These are phyloP conservation scores for Podotricha telesiphe DNA, from an alignment of 2,888 invertebrate genomes.

Conservation along the genomic window DNA sequence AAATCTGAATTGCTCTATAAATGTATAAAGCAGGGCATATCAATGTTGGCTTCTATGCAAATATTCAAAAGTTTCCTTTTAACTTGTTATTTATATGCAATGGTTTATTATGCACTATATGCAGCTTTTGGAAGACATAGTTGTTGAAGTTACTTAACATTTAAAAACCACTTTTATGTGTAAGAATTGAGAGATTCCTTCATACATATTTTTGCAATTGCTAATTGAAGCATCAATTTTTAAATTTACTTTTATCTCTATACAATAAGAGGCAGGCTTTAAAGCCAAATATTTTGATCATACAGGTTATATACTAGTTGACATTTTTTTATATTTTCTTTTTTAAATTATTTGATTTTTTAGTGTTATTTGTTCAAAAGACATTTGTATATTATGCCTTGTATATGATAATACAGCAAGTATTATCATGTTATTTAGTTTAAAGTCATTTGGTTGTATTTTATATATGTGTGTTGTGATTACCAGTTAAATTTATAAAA, in stretches of 20 bases:
- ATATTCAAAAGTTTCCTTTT: not conserved
- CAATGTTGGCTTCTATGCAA: not conserved
- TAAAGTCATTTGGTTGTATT: not conserved
- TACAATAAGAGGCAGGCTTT: not conserved
- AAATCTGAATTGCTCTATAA: too few species aligned
- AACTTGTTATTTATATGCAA: constrained; percentile 1
- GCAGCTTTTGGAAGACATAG: not conserved
- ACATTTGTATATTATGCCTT: constrained; percentile 9
- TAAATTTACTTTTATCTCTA: not conserved
- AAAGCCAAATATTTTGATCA: not conserved
- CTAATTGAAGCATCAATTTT: not conserved
- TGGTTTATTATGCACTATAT: constrained; percentile 3
- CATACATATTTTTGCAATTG: not conserved
- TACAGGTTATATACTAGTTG: not conserved
- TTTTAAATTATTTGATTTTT: constrained; percentile 1
- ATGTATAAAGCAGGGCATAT: too few species aligned
- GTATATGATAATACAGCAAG: too few species aligned
- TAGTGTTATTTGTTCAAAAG: constrained; percentile 8
- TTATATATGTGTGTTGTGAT: not conserved
- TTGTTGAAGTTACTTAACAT: not conserved
- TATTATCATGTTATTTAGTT: not conserved
- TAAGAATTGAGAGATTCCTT: too few species aligned
- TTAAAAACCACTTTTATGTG: too few species aligned
- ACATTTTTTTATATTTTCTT: not conserved
- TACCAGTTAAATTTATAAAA: not conserved